A percentile compares a stretch with the other conserved stretches of the same genome.
Evolutionary conservation across 2,113 vertebrate species (phyloP).

Genomic region (Nothobranchius kuhntae): DNA sequence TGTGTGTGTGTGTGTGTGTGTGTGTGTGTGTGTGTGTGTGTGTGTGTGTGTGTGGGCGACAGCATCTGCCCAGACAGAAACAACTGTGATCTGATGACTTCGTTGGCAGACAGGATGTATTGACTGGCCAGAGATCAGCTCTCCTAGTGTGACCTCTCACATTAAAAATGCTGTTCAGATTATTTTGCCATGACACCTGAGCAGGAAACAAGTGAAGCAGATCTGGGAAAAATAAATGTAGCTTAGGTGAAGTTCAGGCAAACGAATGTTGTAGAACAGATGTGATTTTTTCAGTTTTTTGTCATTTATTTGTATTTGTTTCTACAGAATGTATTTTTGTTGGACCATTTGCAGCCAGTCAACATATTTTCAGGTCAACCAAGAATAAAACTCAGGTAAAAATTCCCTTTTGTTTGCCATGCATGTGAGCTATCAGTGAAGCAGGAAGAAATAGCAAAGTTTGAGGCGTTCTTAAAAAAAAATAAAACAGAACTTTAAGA

Average conservation of each 20-base stretch:
- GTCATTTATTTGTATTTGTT: constrained; percentile 17
- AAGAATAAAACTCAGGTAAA: background rate
- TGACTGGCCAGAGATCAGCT: constrained; percentile 62
- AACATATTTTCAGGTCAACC: constrained; percentile 1
- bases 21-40: background rate
- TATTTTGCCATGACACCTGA: constrained; percentile 37
- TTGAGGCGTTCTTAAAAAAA: background rate
- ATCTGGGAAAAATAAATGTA: background rate
- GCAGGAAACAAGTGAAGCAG: constrained; percentile 17
- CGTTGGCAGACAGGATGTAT: constrained; percentile 66
- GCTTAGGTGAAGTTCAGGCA: background rate
- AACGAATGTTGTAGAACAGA: constrained; percentile 2
- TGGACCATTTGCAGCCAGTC: background rate
- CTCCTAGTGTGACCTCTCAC: constrained; percentile 49
- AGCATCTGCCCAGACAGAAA: constrained; percentile 45
- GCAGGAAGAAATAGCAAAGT: no score
- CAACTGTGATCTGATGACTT: constrained; percentile 55
- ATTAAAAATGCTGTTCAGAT: constrained; percentile 49
- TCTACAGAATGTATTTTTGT: background rate
- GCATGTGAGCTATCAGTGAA: background rate
- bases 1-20: constrained; percentile 15
- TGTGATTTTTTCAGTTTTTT: background rate
- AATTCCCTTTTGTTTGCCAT: no score
- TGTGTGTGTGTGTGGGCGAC: background rate
- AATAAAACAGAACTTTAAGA: background rate